A percentile compares a stretch with the other conserved stretches of the same genome.
Conservation (phyloP, 2,797 vertebrate genomes). For the Rhinoraja longicauda region DNA sequence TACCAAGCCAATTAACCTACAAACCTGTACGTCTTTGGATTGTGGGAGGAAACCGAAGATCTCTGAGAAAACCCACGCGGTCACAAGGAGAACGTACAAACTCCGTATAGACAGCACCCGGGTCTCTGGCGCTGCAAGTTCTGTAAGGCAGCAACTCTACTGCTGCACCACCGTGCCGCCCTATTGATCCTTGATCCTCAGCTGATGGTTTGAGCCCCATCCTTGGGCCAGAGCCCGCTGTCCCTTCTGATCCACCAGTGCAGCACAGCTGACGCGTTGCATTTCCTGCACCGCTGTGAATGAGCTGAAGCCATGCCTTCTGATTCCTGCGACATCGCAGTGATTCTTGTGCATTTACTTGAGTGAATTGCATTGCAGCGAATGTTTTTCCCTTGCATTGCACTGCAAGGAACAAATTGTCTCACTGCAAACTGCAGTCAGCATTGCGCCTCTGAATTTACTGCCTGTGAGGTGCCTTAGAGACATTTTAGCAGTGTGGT, state of each 20-base stretch:
- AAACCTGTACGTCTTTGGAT: no score
- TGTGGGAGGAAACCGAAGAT: no score
- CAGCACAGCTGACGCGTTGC: no score
- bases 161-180: background rate
- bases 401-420: background rate
- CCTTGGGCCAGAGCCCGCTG: background rate
- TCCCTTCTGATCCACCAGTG: background rate
- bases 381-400: background rate
- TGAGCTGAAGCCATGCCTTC: background rate
- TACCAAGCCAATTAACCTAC: no score
- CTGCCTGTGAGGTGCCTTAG: background rate
- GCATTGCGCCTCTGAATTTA: background rate
- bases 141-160: no score
- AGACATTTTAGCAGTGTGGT: background rate
- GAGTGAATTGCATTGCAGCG: background rate
- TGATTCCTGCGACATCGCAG: background rate
- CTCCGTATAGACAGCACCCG: no score
- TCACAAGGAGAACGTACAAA: no score
- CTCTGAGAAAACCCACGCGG: no score
- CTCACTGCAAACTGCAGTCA: background rate
- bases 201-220: background rate
- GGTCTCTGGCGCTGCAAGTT: no score
- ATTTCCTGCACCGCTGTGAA: background rate
- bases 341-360: background rate
- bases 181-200: background rate